phyloP scores from a whole-genome alignment of 2,888 invertebrate genomes.

The Coenonympha glycerion region DNA sequence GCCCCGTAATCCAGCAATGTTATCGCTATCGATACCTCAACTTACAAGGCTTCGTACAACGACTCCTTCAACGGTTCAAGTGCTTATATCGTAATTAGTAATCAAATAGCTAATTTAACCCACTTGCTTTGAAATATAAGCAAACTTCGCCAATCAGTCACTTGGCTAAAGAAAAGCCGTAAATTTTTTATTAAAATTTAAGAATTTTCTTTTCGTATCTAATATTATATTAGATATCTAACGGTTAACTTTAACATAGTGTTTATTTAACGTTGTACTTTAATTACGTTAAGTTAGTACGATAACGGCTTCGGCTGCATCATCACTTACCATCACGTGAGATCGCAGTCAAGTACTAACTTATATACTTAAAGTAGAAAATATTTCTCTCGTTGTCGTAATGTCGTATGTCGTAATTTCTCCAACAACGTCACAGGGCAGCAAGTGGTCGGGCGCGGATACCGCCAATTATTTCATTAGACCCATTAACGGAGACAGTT shows the following conservation, averaged over 20 bases:
- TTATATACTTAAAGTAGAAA: too few relatives aligned
- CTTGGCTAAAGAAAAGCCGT: background rate
- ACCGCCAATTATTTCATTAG: conserved; percentile 61
- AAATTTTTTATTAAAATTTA: background rate
- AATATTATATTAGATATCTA: too few relatives aligned
- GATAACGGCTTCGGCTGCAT: too few relatives aligned
- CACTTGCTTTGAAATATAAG: conserved; percentile 28
- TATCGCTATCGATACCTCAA: conserved; percentile 6
- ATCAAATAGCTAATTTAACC: conserved; percentile 32
- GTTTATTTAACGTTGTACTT: too few relatives aligned
- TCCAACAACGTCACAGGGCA: background rate
- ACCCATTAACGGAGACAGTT: conserved; percentile 37
- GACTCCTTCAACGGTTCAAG: conserved; percentile 22
- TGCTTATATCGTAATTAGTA: conserved; percentile 15
- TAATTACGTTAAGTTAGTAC: too few relatives aligned
- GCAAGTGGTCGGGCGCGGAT: conserved; percentile 33
- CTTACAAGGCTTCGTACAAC: conserved; percentile 21
- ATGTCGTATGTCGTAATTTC: too few relatives aligned
- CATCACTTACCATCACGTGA: too few relatives aligned
- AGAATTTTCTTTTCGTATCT: too few relatives aligned
- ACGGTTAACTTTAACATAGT: too few relatives aligned
- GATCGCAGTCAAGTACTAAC: too few relatives aligned
- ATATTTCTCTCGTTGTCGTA: too few relatives aligned
- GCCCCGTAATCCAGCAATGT: conserved; percentile 2
- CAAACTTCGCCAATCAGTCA: conserved; percentile 19